Percentiles rank a stretch among this genome's conserved stretches.
phyloP scores from a whole-genome alignment of 2,797 vertebrate species.

The Threskiornis aethiopicus region DNA sequence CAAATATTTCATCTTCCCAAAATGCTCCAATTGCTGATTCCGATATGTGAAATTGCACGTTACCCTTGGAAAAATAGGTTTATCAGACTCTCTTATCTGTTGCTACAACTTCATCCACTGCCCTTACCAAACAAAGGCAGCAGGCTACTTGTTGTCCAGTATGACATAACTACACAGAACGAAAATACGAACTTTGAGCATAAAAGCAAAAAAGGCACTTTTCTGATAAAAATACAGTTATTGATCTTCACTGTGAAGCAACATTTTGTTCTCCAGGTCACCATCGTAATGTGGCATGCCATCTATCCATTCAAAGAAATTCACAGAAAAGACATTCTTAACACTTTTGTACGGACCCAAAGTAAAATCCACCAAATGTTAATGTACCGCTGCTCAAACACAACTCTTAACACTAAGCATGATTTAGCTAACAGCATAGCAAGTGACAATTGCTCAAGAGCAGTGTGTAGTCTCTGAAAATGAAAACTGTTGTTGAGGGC shows the following conservation, averaged over 20 bases:
- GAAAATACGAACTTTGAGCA: neutral
- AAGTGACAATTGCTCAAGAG: neutral
- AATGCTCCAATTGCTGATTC: neutral
- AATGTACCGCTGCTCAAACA: neutral
- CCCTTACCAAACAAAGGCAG: neutral
- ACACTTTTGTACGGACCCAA: neutral
- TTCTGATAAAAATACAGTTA: neutral
- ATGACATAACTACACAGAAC: neutral
- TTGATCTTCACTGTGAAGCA: neutral
- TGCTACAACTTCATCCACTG: neutral
- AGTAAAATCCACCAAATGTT: neutral
- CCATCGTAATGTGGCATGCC: neutral
- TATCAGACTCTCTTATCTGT: neutral
- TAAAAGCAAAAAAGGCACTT: neutral
- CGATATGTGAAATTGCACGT: neutral
- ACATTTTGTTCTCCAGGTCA: neutral
- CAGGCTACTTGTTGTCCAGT: neutral
- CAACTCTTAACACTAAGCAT: neutral
- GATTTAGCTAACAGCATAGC: neutral
- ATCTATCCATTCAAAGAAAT: neutral
- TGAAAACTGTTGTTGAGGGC: neutral
- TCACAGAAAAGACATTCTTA: neutral
- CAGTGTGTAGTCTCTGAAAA: neutral
- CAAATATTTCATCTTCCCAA: neutral
- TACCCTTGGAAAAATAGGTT: neutral